Evolutionary conservation across 2,888 invertebrate genomes (phyloP).

Genomic region (Philereme vetulata): DNA sequence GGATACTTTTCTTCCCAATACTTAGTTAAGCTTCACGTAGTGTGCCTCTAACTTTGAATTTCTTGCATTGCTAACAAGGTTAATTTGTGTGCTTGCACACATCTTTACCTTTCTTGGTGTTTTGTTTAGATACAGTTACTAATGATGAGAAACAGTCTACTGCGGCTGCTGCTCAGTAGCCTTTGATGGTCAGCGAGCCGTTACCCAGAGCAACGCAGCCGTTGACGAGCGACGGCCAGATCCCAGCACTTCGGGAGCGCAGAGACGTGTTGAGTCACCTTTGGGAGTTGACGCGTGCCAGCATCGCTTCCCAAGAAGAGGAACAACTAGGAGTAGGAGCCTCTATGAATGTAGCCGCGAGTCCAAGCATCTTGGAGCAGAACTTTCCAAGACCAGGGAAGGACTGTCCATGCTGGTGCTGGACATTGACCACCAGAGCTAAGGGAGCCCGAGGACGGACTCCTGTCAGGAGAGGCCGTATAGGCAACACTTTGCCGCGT

Average conservation of each 20-base stretch:
- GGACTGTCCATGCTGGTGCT: neutral
- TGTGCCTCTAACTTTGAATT: neutral
- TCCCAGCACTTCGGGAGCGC: neutral
- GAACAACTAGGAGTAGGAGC: neutral
- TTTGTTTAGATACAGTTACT: neutral
- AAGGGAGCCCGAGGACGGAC: slow-evolving; percentile 1
- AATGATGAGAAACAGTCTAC: neutral
- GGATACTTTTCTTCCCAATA: neutral
- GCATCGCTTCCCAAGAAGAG: neutral
- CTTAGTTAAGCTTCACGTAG: too few species aligned
- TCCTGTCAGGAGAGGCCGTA: neutral
- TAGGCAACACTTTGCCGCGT: neutral
- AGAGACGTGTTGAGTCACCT: neutral
- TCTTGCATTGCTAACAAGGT: neutral
- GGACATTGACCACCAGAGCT: neutral
- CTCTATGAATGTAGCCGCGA: neutral
- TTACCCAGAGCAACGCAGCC: neutral
- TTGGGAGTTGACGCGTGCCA: neutral
- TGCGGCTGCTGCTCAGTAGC: neutral
- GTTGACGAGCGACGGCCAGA: neutral
- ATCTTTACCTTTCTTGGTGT: neutral
- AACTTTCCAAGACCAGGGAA: too few species aligned
- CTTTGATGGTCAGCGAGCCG: neutral
- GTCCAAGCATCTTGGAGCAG: neutral
- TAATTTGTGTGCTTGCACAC: neutral